These are phyloP conservation scores for Cryptocheilus praepositus DNA, from an alignment of 2,888 invertebrate genomes.

Conservation along the genomic window DNA sequence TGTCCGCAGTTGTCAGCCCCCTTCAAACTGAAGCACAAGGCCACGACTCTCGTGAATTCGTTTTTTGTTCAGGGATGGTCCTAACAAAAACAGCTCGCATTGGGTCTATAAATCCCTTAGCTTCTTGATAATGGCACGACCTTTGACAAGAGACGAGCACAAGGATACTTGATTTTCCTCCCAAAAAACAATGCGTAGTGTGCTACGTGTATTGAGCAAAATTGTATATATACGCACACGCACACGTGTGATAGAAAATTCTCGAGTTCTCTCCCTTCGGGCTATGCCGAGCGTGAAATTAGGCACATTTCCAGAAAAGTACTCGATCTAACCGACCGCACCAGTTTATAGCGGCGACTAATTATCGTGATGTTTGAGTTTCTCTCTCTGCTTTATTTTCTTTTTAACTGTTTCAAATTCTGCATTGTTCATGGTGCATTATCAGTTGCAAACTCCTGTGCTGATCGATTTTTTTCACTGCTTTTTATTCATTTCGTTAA, in stretches of 20 bases:
- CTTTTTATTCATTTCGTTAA: background rate
- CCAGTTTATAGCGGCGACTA: conserved; percentile 38
- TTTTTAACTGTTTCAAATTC: background rate
- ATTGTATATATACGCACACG: conserved; percentile 3
- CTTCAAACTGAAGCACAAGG: background rate
- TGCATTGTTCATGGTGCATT: background rate
- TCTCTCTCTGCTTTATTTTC: background rate
- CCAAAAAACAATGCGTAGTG: conserved; percentile 12
- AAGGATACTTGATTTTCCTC: background rate
- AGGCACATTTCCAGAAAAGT: conserved; percentile 54
- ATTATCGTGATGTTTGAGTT: conserved; percentile 9
- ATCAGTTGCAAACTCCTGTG: background rate
- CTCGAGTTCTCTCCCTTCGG: conserved; percentile 21
- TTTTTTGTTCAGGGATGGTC: too few species aligned
- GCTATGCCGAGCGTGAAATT: conserved; percentile 50
- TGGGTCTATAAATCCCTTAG: background rate
- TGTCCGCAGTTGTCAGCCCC: background rate
- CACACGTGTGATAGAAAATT: conserved; percentile 15
- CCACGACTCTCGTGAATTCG: background rate
- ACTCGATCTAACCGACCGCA: conserved; percentile 48
- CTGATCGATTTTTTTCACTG: background rate
- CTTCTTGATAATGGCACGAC: background rate
- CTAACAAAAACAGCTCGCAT: background rate
- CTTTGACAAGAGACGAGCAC: background rate
- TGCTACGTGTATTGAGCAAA: background rate